A percentile compares a stretch with the other conserved stretches of the same genome.
Evolutionary conservation across 2,797 vertebrate genomes (phyloP).

Genomic region (Helarctos malayanus): DNA sequence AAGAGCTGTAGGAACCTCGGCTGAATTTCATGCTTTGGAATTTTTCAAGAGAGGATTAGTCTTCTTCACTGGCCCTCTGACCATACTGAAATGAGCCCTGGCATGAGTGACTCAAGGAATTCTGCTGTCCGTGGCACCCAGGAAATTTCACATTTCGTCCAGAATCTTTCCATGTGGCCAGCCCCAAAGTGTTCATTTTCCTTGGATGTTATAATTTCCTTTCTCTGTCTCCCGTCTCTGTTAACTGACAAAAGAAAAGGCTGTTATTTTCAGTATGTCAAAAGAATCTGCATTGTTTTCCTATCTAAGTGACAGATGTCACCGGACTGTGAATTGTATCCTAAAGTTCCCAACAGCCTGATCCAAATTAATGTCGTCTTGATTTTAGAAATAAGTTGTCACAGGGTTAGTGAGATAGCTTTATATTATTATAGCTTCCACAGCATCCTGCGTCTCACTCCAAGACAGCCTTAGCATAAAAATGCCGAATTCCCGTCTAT

Average conservation of each 20-base stretch:
- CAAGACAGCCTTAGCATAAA: conserved; percentile 72
- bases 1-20: neutral
- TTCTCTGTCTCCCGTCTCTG: conserved; percentile 62
- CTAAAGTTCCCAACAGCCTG: conserved; percentile 76
- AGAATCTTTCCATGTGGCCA: neutral
- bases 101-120: neutral
- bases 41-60: neutral
- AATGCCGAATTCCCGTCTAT: conserved; percentile 64
- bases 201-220: conserved; percentile 32
- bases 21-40: neutral
- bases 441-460: neutral
- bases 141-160: neutral
- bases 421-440: neutral
- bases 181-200: neutral
- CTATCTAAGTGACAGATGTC: conserved; percentile 66
- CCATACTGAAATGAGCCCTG: neutral
- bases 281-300: conserved; percentile 65
- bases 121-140: rapidly evolving
- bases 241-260: conserved; percentile 70
- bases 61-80: neutral
- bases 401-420: neutral
- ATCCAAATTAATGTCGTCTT: conserved; percentile 57
- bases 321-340: conserved; percentile 52
- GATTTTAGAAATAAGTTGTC: conserved; percentile 49
- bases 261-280: conserved; percentile 40